Percentiles rank a stretch among this genome's conserved stretches.
Evolutionary conservation across 2,113 vertebrate species (phyloP).

Genomic region (Grammomys dolichurus): DNA sequence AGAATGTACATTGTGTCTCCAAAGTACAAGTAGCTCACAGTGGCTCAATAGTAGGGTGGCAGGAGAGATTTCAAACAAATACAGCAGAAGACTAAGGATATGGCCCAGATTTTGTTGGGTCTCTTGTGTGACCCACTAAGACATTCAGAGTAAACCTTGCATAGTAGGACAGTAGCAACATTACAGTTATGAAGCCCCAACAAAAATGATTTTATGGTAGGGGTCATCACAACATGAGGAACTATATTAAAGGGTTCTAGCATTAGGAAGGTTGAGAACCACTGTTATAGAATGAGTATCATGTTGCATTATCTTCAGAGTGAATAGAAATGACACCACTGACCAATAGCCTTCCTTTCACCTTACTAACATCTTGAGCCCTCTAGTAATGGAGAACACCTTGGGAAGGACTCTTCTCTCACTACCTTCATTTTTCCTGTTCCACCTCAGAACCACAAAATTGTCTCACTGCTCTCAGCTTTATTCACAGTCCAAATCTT

Average conservation of each 20-base stretch:
- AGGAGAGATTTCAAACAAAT: background rate
- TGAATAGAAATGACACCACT: background rate
- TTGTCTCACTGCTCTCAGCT: background rate
- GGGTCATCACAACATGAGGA: background rate
- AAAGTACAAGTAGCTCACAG: slow-evolving; percentile 6
- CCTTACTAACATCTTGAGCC: background rate
- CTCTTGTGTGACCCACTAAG: background rate
- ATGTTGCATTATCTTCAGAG: slow-evolving; percentile 13
- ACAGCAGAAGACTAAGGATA: background rate
- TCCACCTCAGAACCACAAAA: slow-evolving; percentile 12
- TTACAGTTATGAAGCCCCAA: background rate
- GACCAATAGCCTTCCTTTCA: background rate
- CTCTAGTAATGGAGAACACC: slow-evolving; percentile 6
- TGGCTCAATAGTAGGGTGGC: background rate
- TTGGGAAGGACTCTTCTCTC: background rate
- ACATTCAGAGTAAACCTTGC: background rate
- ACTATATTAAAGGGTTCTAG: background rate
- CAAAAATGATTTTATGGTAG: background rate
- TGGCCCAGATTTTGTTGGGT: background rate
- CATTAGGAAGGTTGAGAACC: background rate
- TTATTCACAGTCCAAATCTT: slow-evolving; percentile 27
- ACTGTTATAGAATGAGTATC: background rate
- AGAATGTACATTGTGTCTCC: slow-evolving; percentile 16
- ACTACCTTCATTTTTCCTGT: background rate
- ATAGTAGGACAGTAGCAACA: background rate